Evolutionary conservation across 2,797 vertebrate genomes (phyloP).

Genomic region (Microctenopoma lineatum): DNA sequence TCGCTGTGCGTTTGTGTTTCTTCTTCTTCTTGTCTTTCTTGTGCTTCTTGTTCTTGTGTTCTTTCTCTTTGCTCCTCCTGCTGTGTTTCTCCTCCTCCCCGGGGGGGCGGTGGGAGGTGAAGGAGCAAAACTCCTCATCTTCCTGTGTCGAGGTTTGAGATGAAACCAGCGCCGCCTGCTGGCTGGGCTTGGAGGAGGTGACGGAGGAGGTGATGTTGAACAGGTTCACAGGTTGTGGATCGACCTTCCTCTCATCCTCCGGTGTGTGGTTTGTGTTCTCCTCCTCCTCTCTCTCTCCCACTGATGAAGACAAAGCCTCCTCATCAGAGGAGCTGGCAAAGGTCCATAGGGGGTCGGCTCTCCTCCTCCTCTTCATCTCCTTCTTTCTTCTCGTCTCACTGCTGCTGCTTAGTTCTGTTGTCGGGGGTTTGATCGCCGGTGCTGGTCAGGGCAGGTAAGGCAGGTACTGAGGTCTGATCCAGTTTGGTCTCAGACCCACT

Average conservation of each 20-base stretch:
- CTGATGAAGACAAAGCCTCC: constrained; percentile 90
- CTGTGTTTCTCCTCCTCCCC: constrained; percentile 75
- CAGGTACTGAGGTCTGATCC: neutral
- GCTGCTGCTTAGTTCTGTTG: constrained; percentile 13
- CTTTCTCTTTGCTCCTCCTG: constrained; percentile 86
- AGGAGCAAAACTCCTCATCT: constrained; percentile 78
- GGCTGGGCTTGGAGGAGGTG: neutral
- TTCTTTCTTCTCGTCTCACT: constrained; percentile 18
- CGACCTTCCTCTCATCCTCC: constrained; percentile 4
- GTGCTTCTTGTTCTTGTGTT: constrained; percentile 86
- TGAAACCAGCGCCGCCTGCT: constrained; percentile 14
- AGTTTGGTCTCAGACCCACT: constrained; percentile 78
- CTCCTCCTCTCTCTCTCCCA: constrained; percentile 81
- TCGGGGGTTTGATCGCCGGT: neutral
- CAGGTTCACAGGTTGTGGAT: constrained; percentile 34
- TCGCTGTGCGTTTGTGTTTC: constrained; percentile 89
- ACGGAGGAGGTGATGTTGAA: constrained; percentile 43
- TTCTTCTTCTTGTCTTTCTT: constrained; percentile 93
- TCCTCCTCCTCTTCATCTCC: constrained; percentile 71
- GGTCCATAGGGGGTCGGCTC: constrained; percentile 92
- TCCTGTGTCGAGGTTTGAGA: constrained; percentile 44
- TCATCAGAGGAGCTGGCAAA: constrained; percentile 93
- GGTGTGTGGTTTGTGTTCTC: constrained; percentile 32
- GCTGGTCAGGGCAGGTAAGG: neutral
- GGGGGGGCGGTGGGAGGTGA: no score